Base-by-base conservation (phyloP, 2,113 vertebrate species). In the Bujurquina vittata region DNA sequence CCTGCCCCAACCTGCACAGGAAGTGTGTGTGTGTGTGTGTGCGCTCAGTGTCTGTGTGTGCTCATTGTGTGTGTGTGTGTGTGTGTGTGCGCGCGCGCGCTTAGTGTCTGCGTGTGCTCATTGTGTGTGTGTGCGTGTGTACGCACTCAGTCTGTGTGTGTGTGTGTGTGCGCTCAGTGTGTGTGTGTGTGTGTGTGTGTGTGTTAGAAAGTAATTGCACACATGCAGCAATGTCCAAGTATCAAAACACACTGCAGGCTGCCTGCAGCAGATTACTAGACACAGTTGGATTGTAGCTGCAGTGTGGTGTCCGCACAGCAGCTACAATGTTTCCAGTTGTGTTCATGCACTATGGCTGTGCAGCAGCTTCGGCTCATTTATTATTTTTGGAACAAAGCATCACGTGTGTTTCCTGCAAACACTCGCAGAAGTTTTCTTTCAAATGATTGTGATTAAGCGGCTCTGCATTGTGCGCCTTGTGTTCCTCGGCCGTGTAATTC, bases 1-100 rank as follows among this genome's bases (percentile, higher is more conserved):
- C 96, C 96, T 98, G 96, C 94, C 97, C 94, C 91, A 85, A 96
- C 96, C 77, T 73, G 89, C 89, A 94, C 37, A 88, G 88, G 89
- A 89, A 85, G 89, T 86, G 78, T 84, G 93, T 96, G 95, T 80
- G 61, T 77, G 76, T 75, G 29, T 29, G 7, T 23, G 74, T 46
- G 83, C 31, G 31, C 6, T n/a, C n/a, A n/a, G 31, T 33, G 3
- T 40, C 9, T 40, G 8, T 26, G 74, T 6, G 10, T 10, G 9
- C 31, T 31, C 31, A 31, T 4, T 46, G 83, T 26, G 6, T 52
- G 15, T 69, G 23, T 52, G 49, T 52, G 35, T 46, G 67, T 75
- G 75, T 83, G 65, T 75, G 8, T 26, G 69, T 46, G n/a, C n/a
- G n/a, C n/a, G n/a, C n/a, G n/a, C n/a, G n/a, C n/a, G n/a, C n/a